Base-by-base conservation (phyloP, 2,797 vertebrate genomes). In the Hephaestus fuliginosus region DNA sequence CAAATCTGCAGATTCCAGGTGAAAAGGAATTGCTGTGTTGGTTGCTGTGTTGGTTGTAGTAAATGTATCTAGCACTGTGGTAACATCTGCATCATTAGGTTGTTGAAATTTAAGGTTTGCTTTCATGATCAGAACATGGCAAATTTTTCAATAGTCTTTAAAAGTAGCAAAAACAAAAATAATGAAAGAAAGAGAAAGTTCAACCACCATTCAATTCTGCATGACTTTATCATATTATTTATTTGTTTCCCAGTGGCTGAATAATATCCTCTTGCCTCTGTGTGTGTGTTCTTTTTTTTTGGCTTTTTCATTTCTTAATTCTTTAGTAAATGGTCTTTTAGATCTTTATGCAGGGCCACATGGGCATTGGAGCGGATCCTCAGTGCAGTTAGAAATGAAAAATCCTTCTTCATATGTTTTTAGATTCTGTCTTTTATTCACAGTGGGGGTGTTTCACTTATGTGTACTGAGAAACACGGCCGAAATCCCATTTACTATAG, bases 331-430 rank as follows among this genome's bases (percentile, higher is more conserved):
- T 65, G 12, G 78, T 70, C 20, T 53, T 70, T 56, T 9, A 52
- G 12, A 67, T 72, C 28, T 55, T 68, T 44, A 43, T 20, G n/a
- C 2, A 48, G 46, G 43, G 13, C 39, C 14, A 4, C 36, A 22
- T 78, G 51, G 14, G 33, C 63, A 53, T 62, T 48, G 39, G 61
- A 69, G 36, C 1, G 4, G n/a, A 46, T 70, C 11, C 44, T 57
- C 61, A 2, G 43, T 57, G 8, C 14, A n/a, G 14, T 53, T 48
- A 28, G 44, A 66, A 66, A 33, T 55, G 48, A 8, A 62, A 53
- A 89, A 80, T 60, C 41, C 15, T 44, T 63, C 49, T 56, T 63
- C n/a, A 58, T 28, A 80, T 22, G 25, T 72, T 84, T 67, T 67
- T 3, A 63, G 62, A 74, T 70, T 51, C 53, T 70, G 69, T 66